Base-by-base conservation (phyloP, 2,888 invertebrate genomes). In the Itoplectis maculator region DNA sequence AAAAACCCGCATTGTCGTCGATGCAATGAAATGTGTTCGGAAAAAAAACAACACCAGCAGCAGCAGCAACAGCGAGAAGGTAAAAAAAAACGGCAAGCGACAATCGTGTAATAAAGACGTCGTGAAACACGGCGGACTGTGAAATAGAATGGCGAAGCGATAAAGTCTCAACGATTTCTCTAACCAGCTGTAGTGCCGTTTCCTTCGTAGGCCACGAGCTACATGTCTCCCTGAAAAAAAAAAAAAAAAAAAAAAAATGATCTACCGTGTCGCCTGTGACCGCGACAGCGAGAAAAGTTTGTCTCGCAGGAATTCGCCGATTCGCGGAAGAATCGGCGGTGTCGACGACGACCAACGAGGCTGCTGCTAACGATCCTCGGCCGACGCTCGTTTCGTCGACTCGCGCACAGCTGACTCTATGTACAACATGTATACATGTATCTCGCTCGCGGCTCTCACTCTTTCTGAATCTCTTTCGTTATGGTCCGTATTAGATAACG, bases 401-500 rank as follows among this genome's bases (percentile, higher is more conserved):
- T 47, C 40, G 18, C 15, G 29, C n/a, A 29, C 35, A 42, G 13
- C 23, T 8, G 4, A 51, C 37, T 42, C 11, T 13, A 65, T 4
- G 45, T 40, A n/a, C 18, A 54, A 29, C 29, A 37, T 40, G 23
- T 23, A n/a, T 59, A 47, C 20, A 59, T 42, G 2, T 9, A 23
- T 29, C 29, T 2, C 5, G 29, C 29, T 2, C 40, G 15, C 37
- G 6, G 35, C 35, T 18, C 37, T 20, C 4, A 66, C 56, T 35
- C 40, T 51, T 69, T 49, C 47, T 18, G 54, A 76, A 68, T 72
- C 37, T 77, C 45, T 81, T 77, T 77, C 72, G 77, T 74, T 74
- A 61, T 54, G 66, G 56, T 63, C 37, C 29, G 65, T 56, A 73
- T 74, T 73, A 77, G 73, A 81, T 81, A 77, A 75, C 69, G 47